Base-by-base conservation (phyloP, 2,797 vertebrate genomes). In the Cyclura pinguis region DNA sequence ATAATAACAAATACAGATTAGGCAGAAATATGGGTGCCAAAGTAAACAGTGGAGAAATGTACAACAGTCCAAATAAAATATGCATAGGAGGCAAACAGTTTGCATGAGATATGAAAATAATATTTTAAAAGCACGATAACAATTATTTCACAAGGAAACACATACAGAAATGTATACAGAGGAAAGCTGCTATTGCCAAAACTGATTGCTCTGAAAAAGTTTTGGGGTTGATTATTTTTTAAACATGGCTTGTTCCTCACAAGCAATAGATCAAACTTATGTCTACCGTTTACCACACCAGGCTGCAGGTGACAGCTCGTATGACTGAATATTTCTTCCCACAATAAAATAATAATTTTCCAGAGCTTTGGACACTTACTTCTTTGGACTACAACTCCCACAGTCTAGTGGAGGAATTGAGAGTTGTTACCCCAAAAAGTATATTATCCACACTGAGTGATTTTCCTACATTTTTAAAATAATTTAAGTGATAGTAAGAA, bases 1-100 rank as follows among this genome's bases (percentile, higher is more conserved):
- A 80, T 80, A 87, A 92, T 72, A 76, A 72, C 62, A 89, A 88
- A 7, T 55, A 91, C 91, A 91, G 84, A 92, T 74, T 69, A 84
- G 62, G 80, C 90, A 93, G 57, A 87, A 90, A 72, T 92, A 86
- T 80, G 86, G 74, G 87, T 52, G 50, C 59, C 20, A 72, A 87
- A 82, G 38, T 42, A 91, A 74, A 92, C 91, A 86, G 80, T 1
- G 12, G 27, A 50, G 78, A 80, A 80, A 80, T 52, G 76, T 88
- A 32, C 9, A 86, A 91, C 83, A 69, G 86, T 82, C 78, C 0
- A 0, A 81, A 91, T 86, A 95, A 93, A 93, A 93, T 92, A 88
- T 88, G 78, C 72, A 92, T 94, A 93, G 52, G 84, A 91, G 86
- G 92, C 88, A 88, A 92, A 91, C 85, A 52, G 4, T 93, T 94